Evolutionary conservation across 2,113 vertebrate species (phyloP).

Genomic region (Cinclus cinclus): DNA sequence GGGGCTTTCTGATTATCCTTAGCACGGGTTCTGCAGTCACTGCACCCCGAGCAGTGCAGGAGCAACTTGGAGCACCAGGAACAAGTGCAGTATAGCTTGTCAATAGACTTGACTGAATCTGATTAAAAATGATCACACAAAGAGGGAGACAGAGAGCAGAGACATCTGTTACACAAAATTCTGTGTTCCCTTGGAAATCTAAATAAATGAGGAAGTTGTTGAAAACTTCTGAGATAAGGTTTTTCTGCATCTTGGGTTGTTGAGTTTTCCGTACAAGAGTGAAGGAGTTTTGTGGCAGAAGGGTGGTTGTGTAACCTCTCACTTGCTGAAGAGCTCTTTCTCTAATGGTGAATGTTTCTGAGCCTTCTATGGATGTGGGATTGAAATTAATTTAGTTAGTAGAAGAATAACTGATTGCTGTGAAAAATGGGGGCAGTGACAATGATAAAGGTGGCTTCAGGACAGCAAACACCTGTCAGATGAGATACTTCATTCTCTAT

Average conservation of each 20-base stretch:
- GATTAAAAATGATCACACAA: neutral
- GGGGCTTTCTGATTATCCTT: neutral
- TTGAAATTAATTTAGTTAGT: neutral
- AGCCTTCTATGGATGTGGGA: neutral
- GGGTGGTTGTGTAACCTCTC: neutral
- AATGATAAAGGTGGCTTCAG: neutral
- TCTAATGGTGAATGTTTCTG: neutral
- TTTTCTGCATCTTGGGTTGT: neutral
- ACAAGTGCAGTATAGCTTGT: neutral
- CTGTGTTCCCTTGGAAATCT: neutral
- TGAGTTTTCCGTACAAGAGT: neutral
- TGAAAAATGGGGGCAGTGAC: neutral
- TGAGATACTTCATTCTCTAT: neutral
- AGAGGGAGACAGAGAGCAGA: neutral
- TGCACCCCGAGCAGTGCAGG: neutral
- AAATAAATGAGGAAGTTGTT: neutral
- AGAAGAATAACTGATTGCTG: neutral
- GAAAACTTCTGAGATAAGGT: neutral
- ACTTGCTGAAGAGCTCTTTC: neutral
- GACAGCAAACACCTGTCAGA: neutral
- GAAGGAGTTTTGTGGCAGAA: neutral
- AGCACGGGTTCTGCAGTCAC: neutral
- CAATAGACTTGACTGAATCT: conserved; percentile 1
- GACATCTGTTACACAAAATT: neutral
- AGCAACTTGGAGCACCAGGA: neutral